Base-by-base conservation (phyloP, 2,888 invertebrate species). In the Drosophila kuntzei region DNA sequence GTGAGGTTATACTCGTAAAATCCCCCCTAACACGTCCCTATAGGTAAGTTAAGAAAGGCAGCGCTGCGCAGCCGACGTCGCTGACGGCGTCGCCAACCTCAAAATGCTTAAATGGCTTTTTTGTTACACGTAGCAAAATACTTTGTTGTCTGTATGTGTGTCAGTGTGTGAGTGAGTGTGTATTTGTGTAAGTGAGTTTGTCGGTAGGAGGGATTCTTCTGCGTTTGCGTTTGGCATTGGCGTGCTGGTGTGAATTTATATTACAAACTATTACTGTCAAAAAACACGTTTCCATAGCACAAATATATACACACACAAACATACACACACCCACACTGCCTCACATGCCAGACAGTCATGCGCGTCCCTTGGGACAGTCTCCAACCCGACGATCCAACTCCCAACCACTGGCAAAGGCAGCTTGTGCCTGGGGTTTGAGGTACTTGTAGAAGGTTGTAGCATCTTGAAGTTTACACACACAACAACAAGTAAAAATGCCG, bases 211-310 rank as follows among this genome's bases (percentile, higher is more conserved):
- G 29, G 54, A 3, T 6, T 44, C 67, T 68, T 80, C 66, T 78
- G 75, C 66, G 71, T 46, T 74, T 59, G 67, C 50, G 58, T 67
- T 85, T 72, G 82, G 88, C 69, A 77, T 68, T 82, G 77, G 79
- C 76, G 76, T 73, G 76, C 76, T 79, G 86, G 85, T 85, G 85
- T 85, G 85, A 85, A 85, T 89, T 85, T 85, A 87, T 85, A 85
- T 85, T 86, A 89, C 89, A 89, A 86, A 86, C 85, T 89, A 86
- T 86, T 89, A 89, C 89, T 86, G 85, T 86, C 85, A 89, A 88
- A 86, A 89, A 86, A 89, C 89, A 88, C 89, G 85, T 85, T 85
- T 89, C 89, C 89, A 83, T 83, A 83, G 89, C 83, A 87, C 80
- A 83, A 76, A 86, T 80, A 82, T 80, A 80, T 71, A 63, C 66